Base-by-base conservation (phyloP, 1,140 invertebrate species). In the Caenorhabditis briggsae region DNA sequence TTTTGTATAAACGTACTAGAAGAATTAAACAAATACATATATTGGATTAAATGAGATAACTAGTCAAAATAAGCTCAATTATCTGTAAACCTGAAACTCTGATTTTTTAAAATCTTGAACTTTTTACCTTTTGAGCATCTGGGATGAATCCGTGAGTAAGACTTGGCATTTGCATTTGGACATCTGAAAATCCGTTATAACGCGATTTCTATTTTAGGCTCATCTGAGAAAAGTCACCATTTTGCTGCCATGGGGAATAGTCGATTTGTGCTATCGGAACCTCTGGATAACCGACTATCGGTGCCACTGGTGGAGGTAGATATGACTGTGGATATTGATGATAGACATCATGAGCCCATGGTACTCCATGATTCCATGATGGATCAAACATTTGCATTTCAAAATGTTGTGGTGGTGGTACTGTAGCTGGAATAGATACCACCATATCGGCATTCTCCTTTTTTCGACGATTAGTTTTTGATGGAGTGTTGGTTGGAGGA, bases 361-460 rank as follows among this genome's bases (percentile, higher is more conserved):
- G n/a, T 11, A 50, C 46, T 46, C 33, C 65, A 48, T 70, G 41
- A 70, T 46, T 78, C 70, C 70, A 78, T 50, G 70, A 50, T 23
- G 70, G 70, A 78, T 78, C 46, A n/a, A 78, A 78, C 70, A 50
- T 78, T 78, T 48, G 70, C 70, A 78, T 78, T 23, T 78, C 70
- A n/a, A 78, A 78, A 50, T 50, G 70, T 18, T 46, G 25, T 46
- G 70, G 2, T 14, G 46, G 25, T 48, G 12, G 43, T 12, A 50
- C 23, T 14, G 46, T 78, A 2, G 43, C 46, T 70, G 43, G 70
- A 23, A 25, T n/a, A 23, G 59, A 6, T 11, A 70, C 23, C 33
- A 33, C 33, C 41, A n/a, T n/a, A 6, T 70, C 41, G 14, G 18
- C 1, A 18, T 14, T 48, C n/a, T 70, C 65, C n/a, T 78, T 78